Evolutionary conservation across 2,113 vertebrate species (phyloP), one percentile per base, ranked within the genome.

Genomic region (Pollachius pollachius): DNA sequence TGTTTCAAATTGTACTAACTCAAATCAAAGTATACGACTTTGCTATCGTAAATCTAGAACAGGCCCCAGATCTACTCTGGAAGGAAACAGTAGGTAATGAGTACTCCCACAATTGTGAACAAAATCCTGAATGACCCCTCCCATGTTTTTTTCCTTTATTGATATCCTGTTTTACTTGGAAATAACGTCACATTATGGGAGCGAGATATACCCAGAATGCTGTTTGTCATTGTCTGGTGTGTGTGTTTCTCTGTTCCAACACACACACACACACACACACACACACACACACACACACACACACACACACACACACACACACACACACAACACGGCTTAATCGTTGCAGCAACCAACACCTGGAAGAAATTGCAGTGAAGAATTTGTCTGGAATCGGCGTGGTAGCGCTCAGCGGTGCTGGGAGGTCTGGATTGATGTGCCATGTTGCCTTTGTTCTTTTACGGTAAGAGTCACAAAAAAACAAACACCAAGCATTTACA

Each of bases 381-480:
- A 41, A 15, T 64, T 37, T 52, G 68, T 41, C 64, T 48, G 11
- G 34, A 9, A 16, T 16, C 34, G 15, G 52, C 52, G 11, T 21
- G 19, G 68, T 62, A 62, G 68, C 59, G 13, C 13, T 61, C 57
- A 1, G 25, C 15, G 37, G 15, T 60, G 17, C 18, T 62, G 41
- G 41, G 19, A 25, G 15, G 6, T 48, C 30, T 69, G 15, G 60
- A 69, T 61, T 48, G 59, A 41, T 17, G 13, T 27, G 58, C 34
- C 68, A 23, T 62, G 37, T 48, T 69, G 17, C 19, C 68, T 62
- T 69, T 69, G 59, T 48, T 60, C 30, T 48, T 62, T 13, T 25
- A 62, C 25, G 27, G 21, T 34, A 12, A 27, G 27, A 56, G 21
- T 17, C 16, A 64, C 9, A 37, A 37, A 23, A 13, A 41, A 16